Conservation (phyloP, 2,113 vertebrate genomes). For the Chaetops frenatus region DNA sequence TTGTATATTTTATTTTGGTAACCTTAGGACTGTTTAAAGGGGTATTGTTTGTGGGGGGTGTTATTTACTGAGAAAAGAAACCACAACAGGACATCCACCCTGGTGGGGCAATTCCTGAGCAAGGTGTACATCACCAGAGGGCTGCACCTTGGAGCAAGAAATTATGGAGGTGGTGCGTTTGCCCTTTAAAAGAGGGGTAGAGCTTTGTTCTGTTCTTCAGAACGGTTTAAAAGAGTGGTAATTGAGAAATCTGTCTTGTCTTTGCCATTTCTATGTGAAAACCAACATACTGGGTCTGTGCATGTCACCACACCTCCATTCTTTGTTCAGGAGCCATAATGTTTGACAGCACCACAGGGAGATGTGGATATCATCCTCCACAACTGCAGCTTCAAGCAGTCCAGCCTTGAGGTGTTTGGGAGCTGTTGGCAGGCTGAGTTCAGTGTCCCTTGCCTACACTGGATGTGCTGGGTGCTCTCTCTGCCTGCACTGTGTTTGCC, state of each 20-base stretch:
- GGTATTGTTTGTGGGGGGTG: background rate
- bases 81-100: background rate
- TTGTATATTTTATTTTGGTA: background rate
- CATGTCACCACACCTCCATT: background rate
- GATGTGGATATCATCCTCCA: background rate
- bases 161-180: background rate
- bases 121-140: background rate
- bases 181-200: background rate
- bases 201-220: background rate
- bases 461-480: background rate
- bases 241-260: background rate
- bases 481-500: background rate
- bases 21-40: background rate
- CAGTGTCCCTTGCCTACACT: accelerated
- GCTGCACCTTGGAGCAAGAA: background rate
- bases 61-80: background rate
- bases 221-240: background rate
- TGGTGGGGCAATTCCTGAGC: accelerated
- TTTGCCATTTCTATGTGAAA: background rate
- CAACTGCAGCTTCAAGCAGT: background rate
- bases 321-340: background rate
- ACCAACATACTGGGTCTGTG: accelerated
- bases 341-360: background rate
- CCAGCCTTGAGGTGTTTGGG: background rate
- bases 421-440: background rate